A percentile compares a stretch with the other conserved stretches of the same genome.
Evolutionary conservation across 2,888 invertebrate genomes (phyloP).

Genomic region (Rhyacophila evoluta): DNA sequence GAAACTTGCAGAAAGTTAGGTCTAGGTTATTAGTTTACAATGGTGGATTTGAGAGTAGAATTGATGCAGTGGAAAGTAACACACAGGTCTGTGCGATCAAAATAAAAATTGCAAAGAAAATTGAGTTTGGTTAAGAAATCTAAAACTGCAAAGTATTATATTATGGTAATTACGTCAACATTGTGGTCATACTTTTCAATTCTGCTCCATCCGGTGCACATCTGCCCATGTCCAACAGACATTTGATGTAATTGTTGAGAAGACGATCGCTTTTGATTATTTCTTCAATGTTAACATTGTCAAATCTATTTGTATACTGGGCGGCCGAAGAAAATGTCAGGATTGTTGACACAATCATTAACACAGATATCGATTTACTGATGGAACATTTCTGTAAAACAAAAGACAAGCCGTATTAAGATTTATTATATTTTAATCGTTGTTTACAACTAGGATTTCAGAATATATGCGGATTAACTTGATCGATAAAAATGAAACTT

Average conservation of each 20-base stretch:
- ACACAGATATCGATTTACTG: background rate
- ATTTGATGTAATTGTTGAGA: slow-evolving; percentile 32
- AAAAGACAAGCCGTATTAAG: background rate
- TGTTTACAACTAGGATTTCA: too few relatives aligned
- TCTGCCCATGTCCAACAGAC: slow-evolving; percentile 36
- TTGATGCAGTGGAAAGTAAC: too few relatives aligned
- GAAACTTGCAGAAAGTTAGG: too few relatives aligned
- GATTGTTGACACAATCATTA: background rate
- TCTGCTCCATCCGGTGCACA: slow-evolving; percentile 34
- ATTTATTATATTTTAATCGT: too few relatives aligned
- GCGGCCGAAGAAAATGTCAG: background rate
- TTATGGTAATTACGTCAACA: background rate
- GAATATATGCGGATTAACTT: too few relatives aligned
- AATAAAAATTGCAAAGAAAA: too few relatives aligned
- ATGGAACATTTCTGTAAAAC: background rate
- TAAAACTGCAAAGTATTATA: too few relatives aligned
- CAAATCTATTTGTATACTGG: slow-evolving; percentile 27
- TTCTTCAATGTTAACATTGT: slow-evolving; percentile 37
- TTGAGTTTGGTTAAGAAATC: too few relatives aligned
- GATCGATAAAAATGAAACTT: too few relatives aligned
- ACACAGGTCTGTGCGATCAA: too few relatives aligned
- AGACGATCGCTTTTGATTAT: slow-evolving; percentile 37
- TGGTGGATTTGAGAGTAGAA: too few relatives aligned
- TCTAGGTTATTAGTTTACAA: too few relatives aligned
- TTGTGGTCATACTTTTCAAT: slow-evolving; percentile 33